Evolutionary conservation across 1,140 invertebrate species (phyloP).

Genomic region (Meloidogyne chitwoodi): DNA sequence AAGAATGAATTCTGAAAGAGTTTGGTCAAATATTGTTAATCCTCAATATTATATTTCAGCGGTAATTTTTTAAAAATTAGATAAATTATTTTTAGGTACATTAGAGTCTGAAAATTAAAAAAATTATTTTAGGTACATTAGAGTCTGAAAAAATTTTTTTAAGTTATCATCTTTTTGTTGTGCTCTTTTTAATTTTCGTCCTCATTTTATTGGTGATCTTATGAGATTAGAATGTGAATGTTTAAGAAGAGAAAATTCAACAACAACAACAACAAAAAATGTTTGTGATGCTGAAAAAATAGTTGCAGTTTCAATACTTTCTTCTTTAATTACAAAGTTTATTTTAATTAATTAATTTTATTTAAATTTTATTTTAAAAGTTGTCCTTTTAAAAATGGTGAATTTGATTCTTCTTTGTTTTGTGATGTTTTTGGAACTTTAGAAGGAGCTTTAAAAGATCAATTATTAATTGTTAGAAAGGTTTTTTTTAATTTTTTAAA

Average conservation of each 20-base stretch:
- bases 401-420: conserved; percentile 46
- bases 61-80: conserved; percentile 19
- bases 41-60: conserved; percentile 45
- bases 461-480: conserved; percentile 45
- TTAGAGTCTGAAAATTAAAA: not conserved
- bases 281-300: conserved; percentile 42
- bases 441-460: conserved; percentile 29
- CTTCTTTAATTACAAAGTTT: conserved; percentile 37
- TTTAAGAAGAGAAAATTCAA: conserved; percentile 15
- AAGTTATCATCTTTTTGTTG: conserved; percentile 39
- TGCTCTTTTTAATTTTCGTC: conserved; percentile 35
- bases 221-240: conserved; percentile 29
- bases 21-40: conserved; percentile 52
- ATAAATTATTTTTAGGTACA: conserved; percentile 3
- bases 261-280: not conserved
- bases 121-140: not conserved
- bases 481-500: conserved; percentile 12
- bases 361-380: not conserved
- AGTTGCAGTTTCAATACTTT: conserved; percentile 36
- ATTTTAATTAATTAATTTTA: not conserved
- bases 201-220: conserved; percentile 32
- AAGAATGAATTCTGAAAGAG: conserved; percentile 54
- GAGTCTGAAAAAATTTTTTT: conserved; percentile 3
- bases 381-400: conserved; percentile 42
- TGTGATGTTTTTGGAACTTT: conserved; percentile 31